Base-by-base conservation (phyloP, 2,888 invertebrate species). In the Parnassius smintheus region DNA sequence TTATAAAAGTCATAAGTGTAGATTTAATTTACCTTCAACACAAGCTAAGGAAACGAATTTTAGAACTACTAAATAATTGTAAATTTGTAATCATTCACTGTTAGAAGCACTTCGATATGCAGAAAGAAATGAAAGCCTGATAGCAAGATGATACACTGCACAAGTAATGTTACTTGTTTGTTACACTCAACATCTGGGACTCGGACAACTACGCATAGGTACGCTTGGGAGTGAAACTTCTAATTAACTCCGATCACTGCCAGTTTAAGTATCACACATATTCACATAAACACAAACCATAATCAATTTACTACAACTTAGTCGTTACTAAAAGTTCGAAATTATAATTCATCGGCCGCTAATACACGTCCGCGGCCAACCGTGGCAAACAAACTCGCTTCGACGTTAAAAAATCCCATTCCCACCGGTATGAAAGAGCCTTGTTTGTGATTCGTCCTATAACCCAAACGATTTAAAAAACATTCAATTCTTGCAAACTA, bases 331-430 rank as follows among this genome's bases (percentile, higher is more conserved):
- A 73, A 83, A 84, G 80, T 86, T 83, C 81, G 82, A 81, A 83
- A 79, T 77, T 79, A 78, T 76, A 76, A 70, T 74, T 75, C 75
- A 74, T 77, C 82, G 78, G 76, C 77, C 75, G 71, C 77, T 78
- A 76, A 78, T 72, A 83, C 87, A 83, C 87, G 77, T 78, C 78
- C 85, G 80, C 75, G 76, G 76, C 78, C 80, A 79, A 80, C 77
- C 81, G 83, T 79, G 73, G 78, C 81, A 83, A 83, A 85, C 86
- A 82, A 88, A 87, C 87, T 85, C 82, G 83, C 72, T 72, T 65
- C 13, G 22, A 49, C 65, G 65, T 56, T 56, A 22, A 51, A 61
- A 61, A 56, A 25, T 25, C 25, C 25, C 25, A 25, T 35, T 70
- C 66, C 75, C 72, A 73, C 75, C 77, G 68, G 68, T 45, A 22